phyloP scores from a whole-genome alignment of 2,888 invertebrate genomes.

The Pseudococcus jackbeardsleyi region DNA sequence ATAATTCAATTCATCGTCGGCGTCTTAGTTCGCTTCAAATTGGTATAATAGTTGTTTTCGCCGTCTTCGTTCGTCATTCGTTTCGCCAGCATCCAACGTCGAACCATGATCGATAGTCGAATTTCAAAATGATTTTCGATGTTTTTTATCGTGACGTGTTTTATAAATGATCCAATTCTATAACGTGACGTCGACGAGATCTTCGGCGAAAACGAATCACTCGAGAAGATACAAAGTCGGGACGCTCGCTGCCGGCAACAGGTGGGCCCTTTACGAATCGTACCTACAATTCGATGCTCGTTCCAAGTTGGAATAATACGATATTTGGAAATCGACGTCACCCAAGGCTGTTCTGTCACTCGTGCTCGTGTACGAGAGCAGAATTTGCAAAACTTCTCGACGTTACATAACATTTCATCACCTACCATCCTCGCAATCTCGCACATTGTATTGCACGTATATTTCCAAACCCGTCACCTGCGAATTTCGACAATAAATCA shows the following conservation, averaged over 20 bases:
- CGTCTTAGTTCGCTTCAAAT: neutral
- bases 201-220: neutral
- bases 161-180: neutral
- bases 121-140: neutral
- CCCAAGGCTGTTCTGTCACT: neutral
- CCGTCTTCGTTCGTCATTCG: no score
- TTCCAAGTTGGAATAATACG: neutral
- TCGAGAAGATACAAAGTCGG: neutral
- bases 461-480: neutral
- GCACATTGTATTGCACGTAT: neutral
- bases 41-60: neutral
- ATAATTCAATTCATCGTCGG: neutral
- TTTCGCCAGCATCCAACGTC: no score
- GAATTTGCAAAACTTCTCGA: neutral
- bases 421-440: neutral
- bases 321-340: neutral
- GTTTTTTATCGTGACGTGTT: neutral
- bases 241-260: neutral
- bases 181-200: neutral
- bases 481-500: slow-evolving; percentile 7
- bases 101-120: neutral
- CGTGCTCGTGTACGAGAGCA: neutral
- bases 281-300: neutral
- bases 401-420: neutral
- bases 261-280: neutral